Evolutionary conservation across 23 tunicate species (phyloP).

Genomic region (Ciona savignyi): DNA sequence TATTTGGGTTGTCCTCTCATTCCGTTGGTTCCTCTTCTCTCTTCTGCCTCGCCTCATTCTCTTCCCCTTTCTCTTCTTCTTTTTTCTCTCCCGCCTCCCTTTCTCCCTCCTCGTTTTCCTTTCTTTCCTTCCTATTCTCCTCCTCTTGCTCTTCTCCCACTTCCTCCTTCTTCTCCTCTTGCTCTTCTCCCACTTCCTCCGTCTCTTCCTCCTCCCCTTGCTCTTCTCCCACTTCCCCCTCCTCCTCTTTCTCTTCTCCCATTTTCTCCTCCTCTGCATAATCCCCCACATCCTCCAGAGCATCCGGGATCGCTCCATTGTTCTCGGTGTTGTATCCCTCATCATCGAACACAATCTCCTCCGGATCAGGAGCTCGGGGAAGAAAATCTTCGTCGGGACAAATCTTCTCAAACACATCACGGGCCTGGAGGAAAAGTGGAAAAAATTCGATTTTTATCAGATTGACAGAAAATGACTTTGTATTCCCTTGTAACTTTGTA

Average conservation of each 20-base stretch:
- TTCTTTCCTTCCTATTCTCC: no score
- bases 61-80: no score
- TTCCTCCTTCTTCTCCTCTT: no score
- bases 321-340: conserved; percentile 87
- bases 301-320: conserved; percentile 13
- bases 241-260: background rate
- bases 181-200: background rate
- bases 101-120: no score
- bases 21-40: no score
- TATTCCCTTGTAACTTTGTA: no score
- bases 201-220: conserved; percentile 24
- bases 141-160: no score
- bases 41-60: no score
- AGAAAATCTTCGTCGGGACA: conserved; percentile 90
- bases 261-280: conserved; percentile 11
- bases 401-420: conserved; percentile 49
- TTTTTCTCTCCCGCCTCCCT: no score
- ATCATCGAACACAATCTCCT: conserved; percentile 81
- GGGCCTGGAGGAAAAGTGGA: conserved; percentile 33
- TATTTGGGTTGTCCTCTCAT: no score
- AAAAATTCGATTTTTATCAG: conserved; percentile 9
- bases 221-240: conserved; percentile 22
- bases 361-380: conserved; percentile 95
- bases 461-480: no score
- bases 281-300: conserved; percentile 33